Percentiles rank a stretch among this genome's conserved stretches.
phyloP scores from a whole-genome alignment of 2,113 vertebrate species.

The Columba livia region DNA sequence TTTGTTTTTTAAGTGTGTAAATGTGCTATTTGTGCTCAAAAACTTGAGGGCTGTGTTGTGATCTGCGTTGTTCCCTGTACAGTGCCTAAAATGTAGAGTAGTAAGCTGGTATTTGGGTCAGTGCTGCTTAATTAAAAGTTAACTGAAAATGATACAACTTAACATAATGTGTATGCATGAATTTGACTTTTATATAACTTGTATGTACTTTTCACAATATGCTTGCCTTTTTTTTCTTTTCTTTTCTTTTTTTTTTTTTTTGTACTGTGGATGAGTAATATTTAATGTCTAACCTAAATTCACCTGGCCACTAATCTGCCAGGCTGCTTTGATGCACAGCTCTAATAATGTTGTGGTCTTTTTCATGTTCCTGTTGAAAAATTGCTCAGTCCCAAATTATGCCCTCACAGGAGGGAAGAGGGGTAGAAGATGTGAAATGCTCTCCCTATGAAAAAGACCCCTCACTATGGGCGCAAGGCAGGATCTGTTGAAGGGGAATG shows the following conservation, averaged over 20 bases:
- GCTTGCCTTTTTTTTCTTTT: too few relatives aligned
- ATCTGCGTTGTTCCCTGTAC: background rate
- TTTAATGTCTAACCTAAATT: background rate
- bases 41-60: background rate
- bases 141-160: background rate
- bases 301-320: background rate
- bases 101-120: background rate
- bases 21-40: background rate
- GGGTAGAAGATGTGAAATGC: background rate
- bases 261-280: background rate
- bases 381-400: background rate
- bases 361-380: slow-evolving; percentile 11
- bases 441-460: background rate
- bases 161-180: background rate
- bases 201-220: background rate
- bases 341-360: background rate
- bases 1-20: background rate
- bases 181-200: background rate
- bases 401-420: background rate
- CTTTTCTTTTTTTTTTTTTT: background rate
- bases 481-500: background rate
- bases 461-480: too few relatives aligned
- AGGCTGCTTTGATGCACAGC: background rate
- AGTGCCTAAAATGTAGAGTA: background rate
- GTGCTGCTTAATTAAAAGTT: background rate